Base-by-base conservation (phyloP, 2,797 vertebrate species). In the Arctocebus calabarensis region DNA sequence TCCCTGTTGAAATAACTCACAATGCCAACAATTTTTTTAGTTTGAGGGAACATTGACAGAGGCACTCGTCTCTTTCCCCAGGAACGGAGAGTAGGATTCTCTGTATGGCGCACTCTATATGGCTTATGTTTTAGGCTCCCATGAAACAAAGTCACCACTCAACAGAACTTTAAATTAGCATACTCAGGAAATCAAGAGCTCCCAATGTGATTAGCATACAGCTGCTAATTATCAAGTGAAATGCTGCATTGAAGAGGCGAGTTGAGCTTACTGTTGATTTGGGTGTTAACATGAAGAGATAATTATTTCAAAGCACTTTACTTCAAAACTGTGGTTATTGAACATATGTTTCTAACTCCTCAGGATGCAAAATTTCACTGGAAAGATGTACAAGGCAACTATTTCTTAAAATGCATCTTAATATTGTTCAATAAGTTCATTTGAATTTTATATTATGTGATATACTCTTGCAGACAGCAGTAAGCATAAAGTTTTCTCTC, bases 161-260 rank as follows among this genome's bases (percentile, higher is more conserved):
- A 98, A 96, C 74, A 91, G 82, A 95, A 98, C 91, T 92, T 92
- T 98, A 96, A 97, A 98, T 97, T 97, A 97, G 95, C 97, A 97
- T 97, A 98, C 95, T 97, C 97, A 97, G 97, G 94, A 98, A 98
- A 97, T 97, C 82, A 48, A 97, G 94, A 91, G 70, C 87, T 97
- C 97, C 96, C 91, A 85, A 95, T 81, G 94, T 87, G 90, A 98
- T 98, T 98, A 98, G 97, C 97, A 98, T 98, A 98, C 98, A 98
- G 98, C 98, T 98, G 97, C 97, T 98, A 97, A 98, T 98, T 97
- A 97, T 89, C 73, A 97, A 97, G 93, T 96, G 97, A 98, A 98
- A 97, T 97, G 73, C 91, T 97, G 89, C 84, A 83, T 59, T 94
- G 89, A 96, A 68, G 91, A 92, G 73, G 84, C 73, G 88, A 71